These are phyloP conservation scores for Chironomus riparius DNA, from an alignment of 2,888 invertebrate genomes.

Conservation along the genomic window DNA sequence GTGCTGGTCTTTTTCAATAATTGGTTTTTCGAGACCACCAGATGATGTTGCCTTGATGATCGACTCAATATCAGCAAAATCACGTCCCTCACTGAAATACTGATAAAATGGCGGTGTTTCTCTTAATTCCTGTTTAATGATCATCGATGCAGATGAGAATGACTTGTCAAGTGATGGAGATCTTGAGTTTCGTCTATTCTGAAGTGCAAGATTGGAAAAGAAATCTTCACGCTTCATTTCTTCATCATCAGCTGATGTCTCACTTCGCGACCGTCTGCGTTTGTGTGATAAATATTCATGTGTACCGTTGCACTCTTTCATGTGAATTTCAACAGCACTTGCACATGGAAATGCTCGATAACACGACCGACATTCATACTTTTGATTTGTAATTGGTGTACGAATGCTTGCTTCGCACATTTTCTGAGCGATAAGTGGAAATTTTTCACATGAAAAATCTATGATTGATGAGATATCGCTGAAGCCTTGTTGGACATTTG, in stretches of 20 bases:
- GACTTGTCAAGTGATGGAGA: constrained; percentile 9
- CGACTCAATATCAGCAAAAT: constrained; percentile 77
- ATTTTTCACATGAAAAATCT: constrained; percentile 73
- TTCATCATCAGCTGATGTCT: constrained; percentile 41
- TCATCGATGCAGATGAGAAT: not conserved
- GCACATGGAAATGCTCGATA: constrained; percentile 61
- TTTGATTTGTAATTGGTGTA: constrained; percentile 48
- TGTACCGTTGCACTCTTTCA: constrained; percentile 43
- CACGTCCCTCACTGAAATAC: constrained; percentile 35
- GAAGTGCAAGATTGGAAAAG: constrained; percentile 68
- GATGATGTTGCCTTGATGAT: constrained; percentile 70
- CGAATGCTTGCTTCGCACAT: constrained; percentile 59
- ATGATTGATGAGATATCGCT: constrained; percentile 59
- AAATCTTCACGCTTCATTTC: constrained; percentile 65
- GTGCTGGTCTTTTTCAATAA: constrained; percentile 31
- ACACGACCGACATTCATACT: constrained; percentile 62
- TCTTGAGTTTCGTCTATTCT: constrained; percentile 46
- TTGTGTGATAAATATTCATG: constrained; percentile 31
- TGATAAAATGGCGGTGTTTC: constrained; percentile 18
- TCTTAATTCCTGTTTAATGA: constrained; percentile 17
- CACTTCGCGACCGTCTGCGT: constrained; percentile 35
- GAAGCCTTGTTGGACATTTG: constrained; percentile 46
- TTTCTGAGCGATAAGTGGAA: constrained; percentile 65
- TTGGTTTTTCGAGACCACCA: constrained; percentile 44
- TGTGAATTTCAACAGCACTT: constrained; percentile 59